A percentile compares a stretch with the other conserved stretches of the same genome.
These are phyloP conservation scores for Lycorma delicatula DNA, from an alignment of 1,140 invertebrate genomes.

Conservation along the genomic window DNA sequence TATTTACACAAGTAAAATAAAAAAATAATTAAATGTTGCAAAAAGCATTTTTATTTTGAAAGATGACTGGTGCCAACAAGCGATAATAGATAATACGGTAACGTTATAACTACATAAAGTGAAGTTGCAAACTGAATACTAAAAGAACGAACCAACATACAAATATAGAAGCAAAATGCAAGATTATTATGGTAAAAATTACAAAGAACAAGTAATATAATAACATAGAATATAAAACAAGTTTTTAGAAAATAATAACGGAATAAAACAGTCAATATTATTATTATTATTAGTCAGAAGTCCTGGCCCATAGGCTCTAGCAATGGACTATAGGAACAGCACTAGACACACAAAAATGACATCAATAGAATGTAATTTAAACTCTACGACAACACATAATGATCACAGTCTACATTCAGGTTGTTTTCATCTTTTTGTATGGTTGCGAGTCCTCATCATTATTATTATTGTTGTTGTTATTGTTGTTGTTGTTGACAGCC, in stretches of 20 bases:
- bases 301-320: slow-evolving; percentile 10
- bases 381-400: slow-evolving; percentile 1
- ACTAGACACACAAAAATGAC: slow-evolving; percentile 17
- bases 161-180: slow-evolving; percentile 17
- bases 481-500: slow-evolving; percentile 38
- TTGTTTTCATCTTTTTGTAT: slow-evolving; percentile 81
- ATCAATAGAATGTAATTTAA: slow-evolving; percentile 4
- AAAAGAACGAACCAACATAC: slow-evolving; percentile 22
- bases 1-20: slow-evolving; percentile 18
- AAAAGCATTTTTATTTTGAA: slow-evolving; percentile 3
- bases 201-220: slow-evolving; percentile 15
- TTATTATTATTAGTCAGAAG: no score
- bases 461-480: slow-evolving; percentile 40
- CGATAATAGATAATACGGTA: neutral
- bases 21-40: slow-evolving; percentile 6
- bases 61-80: slow-evolving; percentile 3
- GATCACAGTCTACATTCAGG: slow-evolving; percentile 43
- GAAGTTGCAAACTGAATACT: slow-evolving; percentile 8
- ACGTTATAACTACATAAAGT: neutral
- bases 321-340: slow-evolving; percentile 16
- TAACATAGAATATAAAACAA: slow-evolving; percentile 14
- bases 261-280: no score
- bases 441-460: slow-evolving; percentile 58
- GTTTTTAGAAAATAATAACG: no score
- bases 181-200: slow-evolving; percentile 14